phyloP scores from a whole-genome alignment of 2,113 vertebrate species.

The Leucopsar rothschildi region DNA sequence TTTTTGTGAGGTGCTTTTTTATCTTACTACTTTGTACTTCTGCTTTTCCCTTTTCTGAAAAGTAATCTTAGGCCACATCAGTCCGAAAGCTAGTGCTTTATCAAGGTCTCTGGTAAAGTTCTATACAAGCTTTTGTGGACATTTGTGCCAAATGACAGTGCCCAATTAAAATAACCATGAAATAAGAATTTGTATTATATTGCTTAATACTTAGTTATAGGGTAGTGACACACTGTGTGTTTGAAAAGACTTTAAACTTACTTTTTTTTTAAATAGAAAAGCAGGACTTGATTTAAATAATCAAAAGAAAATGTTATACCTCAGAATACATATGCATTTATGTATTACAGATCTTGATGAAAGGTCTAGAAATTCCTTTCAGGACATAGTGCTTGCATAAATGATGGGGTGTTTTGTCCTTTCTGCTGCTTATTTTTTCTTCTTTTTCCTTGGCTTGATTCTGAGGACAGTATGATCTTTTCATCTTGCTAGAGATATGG shows the following conservation, averaged over 20 bases:
- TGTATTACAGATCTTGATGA: background rate
- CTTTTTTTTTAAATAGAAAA: background rate
- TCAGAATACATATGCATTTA: background rate
- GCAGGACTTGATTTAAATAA: background rate
- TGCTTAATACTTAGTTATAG: background rate
- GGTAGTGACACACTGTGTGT: background rate
- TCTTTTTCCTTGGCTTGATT: constrained; percentile 61
- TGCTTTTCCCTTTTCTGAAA: background rate
- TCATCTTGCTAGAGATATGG: constrained; percentile 64
- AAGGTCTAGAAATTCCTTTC: constrained; percentile 21
- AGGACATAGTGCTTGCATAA: background rate
- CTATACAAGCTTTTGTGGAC: background rate
- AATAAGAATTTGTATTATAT: background rate
- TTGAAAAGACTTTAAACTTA: background rate
- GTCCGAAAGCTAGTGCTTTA: background rate
- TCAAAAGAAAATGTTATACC: background rate
- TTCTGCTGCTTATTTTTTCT: constrained; percentile 22
- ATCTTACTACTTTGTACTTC: background rate
- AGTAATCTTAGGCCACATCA: background rate
- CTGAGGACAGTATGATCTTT: constrained; percentile 59
- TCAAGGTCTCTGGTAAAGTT: background rate
- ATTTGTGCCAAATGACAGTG: background rate
- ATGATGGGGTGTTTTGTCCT: constrained; percentile 38
- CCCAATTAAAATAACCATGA: background rate
- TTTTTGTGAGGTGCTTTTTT: constrained; percentile 17